Conservation (phyloP, 2,113 vertebrate species). For the Scytalopus superciliaris region DNA sequence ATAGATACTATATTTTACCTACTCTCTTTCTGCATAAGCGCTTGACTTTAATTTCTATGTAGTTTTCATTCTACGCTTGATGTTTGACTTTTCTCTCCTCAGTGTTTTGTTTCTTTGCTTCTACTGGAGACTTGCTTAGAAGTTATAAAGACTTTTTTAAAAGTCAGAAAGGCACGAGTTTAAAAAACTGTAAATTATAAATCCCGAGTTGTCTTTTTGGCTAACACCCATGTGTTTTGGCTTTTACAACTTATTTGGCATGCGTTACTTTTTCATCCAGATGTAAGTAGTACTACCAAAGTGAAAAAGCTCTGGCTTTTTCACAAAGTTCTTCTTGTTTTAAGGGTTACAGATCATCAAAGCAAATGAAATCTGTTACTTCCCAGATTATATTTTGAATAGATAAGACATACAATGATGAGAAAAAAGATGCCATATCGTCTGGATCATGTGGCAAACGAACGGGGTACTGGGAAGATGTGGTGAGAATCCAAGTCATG, state of each 20-base stretch:
- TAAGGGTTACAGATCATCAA: not conserved
- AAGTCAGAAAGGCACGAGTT: not conserved
- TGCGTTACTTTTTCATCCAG: not conserved
- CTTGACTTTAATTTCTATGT: not conserved
- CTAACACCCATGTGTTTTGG: not conserved
- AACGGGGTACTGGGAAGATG: not conserved
- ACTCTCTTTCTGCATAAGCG: not conserved
- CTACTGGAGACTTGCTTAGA: not conserved
- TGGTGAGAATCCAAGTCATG: not conserved
- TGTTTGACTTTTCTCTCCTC: not conserved
- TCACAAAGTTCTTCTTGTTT: not conserved
- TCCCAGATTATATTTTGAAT: not conserved
- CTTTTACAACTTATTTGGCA: constrained; percentile 26
- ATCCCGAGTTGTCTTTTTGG: not conserved
- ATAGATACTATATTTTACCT: not conserved
- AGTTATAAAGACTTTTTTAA: not conserved
- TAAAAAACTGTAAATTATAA: not conserved
- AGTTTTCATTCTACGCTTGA: not conserved
- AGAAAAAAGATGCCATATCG: not conserved
- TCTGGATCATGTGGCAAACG: not conserved
- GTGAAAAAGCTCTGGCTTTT: not conserved
- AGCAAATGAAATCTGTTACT: not conserved
- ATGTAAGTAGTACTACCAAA: not conserved
- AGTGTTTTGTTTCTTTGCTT: not conserved
- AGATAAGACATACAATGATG: not conserved